These are phyloP conservation scores for Cyclophora albipunctata DNA, from an alignment of 2,888 invertebrate species.

Conservation along the genomic window DNA sequence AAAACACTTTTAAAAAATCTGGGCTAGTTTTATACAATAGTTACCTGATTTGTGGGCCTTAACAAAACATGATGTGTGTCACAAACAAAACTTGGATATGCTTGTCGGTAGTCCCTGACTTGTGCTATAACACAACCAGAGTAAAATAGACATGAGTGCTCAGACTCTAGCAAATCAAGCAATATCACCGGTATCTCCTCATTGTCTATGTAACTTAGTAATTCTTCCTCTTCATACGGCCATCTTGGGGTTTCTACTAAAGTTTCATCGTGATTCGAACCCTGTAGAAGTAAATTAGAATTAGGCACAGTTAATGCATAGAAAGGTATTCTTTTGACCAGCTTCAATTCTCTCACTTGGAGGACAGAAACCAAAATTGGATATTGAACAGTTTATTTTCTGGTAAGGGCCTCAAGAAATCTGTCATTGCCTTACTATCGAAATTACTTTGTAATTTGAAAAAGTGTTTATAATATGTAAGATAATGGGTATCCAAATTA, in stretches of 20 bases:
- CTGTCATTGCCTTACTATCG: too few relatives aligned
- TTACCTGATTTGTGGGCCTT: slow-evolving; percentile 91
- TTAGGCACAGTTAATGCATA: neutral
- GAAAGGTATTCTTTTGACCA: too few relatives aligned
- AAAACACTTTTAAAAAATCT: too few relatives aligned
- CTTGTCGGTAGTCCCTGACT: slow-evolving; percentile 90
- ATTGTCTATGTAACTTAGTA: slow-evolving; percentile 91
- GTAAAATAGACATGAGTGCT: slow-evolving; percentile 90
- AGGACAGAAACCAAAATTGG: neutral
- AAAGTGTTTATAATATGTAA: too few relatives aligned
- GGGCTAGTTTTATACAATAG: slow-evolving; percentile 38
- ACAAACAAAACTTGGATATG: slow-evolving; percentile 84
- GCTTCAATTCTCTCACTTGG: too few relatives aligned
- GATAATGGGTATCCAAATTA: too few relatives aligned
- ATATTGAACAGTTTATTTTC: too few relatives aligned
- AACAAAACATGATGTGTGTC: slow-evolving; percentile 91
- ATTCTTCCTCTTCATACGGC: slow-evolving; percentile 93
- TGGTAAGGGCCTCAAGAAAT: too few relatives aligned
- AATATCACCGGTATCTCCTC: slow-evolving; percentile 92
- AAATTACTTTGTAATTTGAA: too few relatives aligned
- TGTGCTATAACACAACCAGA: slow-evolving; percentile 94
- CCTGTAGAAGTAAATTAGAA: slow-evolving; percentile 16
- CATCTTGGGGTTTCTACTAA: slow-evolving; percentile 85
- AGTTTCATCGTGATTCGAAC: slow-evolving; percentile 74
- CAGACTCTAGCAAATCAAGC: slow-evolving; percentile 87